Conservation (phyloP, 2,113 vertebrate genomes). For the Pyrgilauda ruficollis region DNA sequence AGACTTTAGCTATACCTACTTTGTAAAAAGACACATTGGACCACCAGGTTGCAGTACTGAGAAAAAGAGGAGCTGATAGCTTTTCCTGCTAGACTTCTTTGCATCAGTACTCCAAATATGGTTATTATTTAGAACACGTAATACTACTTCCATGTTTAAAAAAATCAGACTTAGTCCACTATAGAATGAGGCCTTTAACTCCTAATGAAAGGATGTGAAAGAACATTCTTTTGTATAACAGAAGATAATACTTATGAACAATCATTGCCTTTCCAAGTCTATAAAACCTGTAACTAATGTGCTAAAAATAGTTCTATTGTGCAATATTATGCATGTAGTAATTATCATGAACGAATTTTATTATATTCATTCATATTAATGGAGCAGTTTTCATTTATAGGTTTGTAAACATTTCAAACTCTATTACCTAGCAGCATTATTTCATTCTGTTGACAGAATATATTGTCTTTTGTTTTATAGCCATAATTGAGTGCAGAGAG, state of each 20-base stretch:
- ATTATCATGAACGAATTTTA: constrained; percentile 69
- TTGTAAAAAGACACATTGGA: background rate
- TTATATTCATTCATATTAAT: constrained; percentile 70
- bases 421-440: constrained; percentile 66
- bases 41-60: background rate
- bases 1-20: background rate
- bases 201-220: constrained; percentile 24
- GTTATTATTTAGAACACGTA: background rate
- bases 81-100: background rate
- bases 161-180: background rate
- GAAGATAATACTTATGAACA: constrained; percentile 35
- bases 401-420: constrained; percentile 75
- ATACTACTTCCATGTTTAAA: background rate
- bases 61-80: background rate
- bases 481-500: constrained; percentile 16
- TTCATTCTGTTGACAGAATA: constrained; percentile 65
- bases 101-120: background rate
- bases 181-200: background rate
- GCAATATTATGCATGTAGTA: constrained; percentile 50
- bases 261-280: constrained; percentile 24
- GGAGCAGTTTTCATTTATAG: constrained; percentile 63
- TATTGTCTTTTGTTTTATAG: constrained; percentile 64
- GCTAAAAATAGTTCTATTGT: constrained; percentile 62
- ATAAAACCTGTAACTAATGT: constrained; percentile 53
- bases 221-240: background rate